These are phyloP conservation scores for Sporophila hypoxantha DNA, from an alignment of 2,113 vertebrate genomes.

Conservation along the genomic window DNA sequence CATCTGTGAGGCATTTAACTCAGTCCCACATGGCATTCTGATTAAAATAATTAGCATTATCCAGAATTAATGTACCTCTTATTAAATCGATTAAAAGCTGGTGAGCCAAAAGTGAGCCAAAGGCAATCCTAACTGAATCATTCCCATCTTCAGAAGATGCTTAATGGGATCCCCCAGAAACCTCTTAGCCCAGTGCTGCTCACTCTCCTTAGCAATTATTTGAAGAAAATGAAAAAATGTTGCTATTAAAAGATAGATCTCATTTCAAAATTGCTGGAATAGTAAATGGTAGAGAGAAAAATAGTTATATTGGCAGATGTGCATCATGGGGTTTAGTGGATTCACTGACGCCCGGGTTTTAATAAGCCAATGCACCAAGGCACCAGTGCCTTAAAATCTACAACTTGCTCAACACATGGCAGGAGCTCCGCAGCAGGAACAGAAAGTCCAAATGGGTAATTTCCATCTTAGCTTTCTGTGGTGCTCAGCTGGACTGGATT, in stretches of 20 bases:
- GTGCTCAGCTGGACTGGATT: background rate
- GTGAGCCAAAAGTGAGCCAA: background rate
- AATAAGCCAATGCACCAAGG: background rate
- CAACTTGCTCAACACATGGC: background rate
- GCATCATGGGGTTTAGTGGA: background rate
- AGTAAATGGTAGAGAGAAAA: background rate
- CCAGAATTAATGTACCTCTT: slow-evolving; percentile 22
- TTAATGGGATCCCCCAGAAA: slow-evolving; percentile 4
- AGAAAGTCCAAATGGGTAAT: background rate
- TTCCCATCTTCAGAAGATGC: background rate
- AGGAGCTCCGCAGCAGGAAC: background rate
- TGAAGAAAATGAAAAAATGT: background rate
- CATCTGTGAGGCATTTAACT: slow-evolving; percentile 35
- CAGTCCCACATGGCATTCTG: background rate
- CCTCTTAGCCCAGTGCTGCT: background rate
- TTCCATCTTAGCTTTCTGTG: background rate
- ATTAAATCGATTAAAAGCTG: slow-evolving; percentile 32
- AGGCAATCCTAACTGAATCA: slow-evolving; percentile 31
- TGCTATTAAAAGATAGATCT: background rate
- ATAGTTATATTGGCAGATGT: background rate
- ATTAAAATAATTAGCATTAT: slow-evolving; percentile 43
- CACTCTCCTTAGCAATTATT: background rate
- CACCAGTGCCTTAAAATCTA: background rate
- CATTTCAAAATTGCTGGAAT: background rate
- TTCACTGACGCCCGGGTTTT: background rate